Percentiles rank a stretch among this genome's conserved stretches.
Evolutionary conservation across 2,797 vertebrate species (phyloP).

Genomic region (Adrianichthys oophorus): DNA sequence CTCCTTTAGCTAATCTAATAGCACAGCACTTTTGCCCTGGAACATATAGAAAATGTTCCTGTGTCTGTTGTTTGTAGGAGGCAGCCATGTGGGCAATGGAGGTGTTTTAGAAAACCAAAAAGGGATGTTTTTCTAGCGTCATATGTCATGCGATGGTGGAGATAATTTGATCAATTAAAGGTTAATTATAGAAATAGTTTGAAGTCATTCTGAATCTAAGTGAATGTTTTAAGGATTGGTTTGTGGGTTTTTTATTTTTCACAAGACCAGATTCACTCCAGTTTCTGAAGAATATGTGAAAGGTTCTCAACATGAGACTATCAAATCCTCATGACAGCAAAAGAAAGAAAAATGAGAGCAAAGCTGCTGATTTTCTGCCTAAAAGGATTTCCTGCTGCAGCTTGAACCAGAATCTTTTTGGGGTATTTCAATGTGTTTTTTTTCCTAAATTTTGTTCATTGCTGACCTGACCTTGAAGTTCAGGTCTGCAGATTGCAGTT

Average conservation of each 20-base stretch:
- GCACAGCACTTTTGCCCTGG: conserved; percentile 44
- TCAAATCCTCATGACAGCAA: no score
- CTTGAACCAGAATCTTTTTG: no score
- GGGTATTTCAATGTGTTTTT: no score
- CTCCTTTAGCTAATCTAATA: conserved; percentile 64
- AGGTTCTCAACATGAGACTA: no score
- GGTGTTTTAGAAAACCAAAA: conserved; percentile 8
- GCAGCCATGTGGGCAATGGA: conserved; percentile 14
- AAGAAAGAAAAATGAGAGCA: no score
- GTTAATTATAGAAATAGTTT: conserved; percentile 13
- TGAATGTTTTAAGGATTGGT: neutral
- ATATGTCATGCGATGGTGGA: conserved; percentile 5
- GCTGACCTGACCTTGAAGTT: no score
- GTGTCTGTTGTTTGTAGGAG: conserved; percentile 14
- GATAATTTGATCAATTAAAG: conserved; percentile 7
- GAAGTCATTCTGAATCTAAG: neutral
- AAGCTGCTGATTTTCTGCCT: no score
- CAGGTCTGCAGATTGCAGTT: neutral
- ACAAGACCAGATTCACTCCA: no score
- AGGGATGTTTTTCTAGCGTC: neutral
- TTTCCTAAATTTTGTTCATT: no score
- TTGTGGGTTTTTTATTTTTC: neutral
- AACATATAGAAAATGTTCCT: conserved; percentile 44
- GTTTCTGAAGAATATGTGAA: no score
- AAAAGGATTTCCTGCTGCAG: no score